Evolutionary conservation across 2,888 invertebrate species (phyloP).

Genomic region (Lottia scabra): DNA sequence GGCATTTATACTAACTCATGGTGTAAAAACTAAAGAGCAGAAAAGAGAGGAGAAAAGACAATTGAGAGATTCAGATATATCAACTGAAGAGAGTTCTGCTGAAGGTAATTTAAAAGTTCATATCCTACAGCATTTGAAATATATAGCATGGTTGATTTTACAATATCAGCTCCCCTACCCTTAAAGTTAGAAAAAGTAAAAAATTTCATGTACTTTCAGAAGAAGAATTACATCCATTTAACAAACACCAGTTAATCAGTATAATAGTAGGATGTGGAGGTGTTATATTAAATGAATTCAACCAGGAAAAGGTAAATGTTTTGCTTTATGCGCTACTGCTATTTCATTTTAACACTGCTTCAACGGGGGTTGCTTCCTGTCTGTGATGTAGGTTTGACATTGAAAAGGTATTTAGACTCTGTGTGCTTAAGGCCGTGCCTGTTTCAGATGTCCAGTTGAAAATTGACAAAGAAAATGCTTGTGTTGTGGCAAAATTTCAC

Average conservation of each 20-base stretch:
- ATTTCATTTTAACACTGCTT: no score
- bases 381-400: no score
- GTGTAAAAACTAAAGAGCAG: slow-evolving; percentile 49
- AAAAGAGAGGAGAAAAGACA: slow-evolving; percentile 45
- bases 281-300: slow-evolving; percentile 72
- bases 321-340: no score
- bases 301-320: slow-evolving; percentile 30
- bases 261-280: slow-evolving; percentile 78
- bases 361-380: no score
- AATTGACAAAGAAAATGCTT: no score
- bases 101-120: slow-evolving; percentile 34
- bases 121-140: not conserved
- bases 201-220: slow-evolving; percentile 32
- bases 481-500: no score
- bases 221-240: slow-evolving; percentile 67
- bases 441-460: no score
- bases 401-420: no score
- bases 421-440: no score
- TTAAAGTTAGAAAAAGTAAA: no score
- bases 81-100: slow-evolving; percentile 48
- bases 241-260: slow-evolving; percentile 74
- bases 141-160: no score
- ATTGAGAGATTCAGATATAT: slow-evolving; percentile 45
- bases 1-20: slow-evolving; percentile 55
- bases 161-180: no score